Evolutionary conservation across 2,888 invertebrate species (phyloP), one percentile per base, ranked within the genome.

Genomic region (Orthonychiurus folsomi): DNA sequence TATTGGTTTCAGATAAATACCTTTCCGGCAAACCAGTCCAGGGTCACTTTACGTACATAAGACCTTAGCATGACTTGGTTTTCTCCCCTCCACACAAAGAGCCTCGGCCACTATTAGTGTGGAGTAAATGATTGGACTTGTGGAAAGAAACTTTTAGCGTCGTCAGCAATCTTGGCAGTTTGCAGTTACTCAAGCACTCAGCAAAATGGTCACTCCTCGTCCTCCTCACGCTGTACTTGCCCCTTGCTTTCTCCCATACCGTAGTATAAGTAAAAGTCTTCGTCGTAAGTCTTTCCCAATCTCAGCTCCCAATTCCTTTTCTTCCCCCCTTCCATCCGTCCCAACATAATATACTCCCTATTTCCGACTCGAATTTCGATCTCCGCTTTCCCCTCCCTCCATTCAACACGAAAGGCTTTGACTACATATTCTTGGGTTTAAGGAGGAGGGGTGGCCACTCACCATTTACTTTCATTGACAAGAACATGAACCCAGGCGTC

Each of bases 401-500:
- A 5, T 37, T 15, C 15, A 37, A n/a, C n/a, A n/a, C n/a, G n/a
- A n/a, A n/a, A n/a, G n/a, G n/a, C n/a, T n/a, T n/a, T n/a, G n/a
- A n/a, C n/a, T n/a, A n/a, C n/a, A n/a, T n/a, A n/a, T n/a, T n/a
- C n/a, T n/a, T n/a, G n/a, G n/a, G n/a, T n/a, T n/a, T n/a, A n/a
- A n/a, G n/a, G 5, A 37, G 37, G 37, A 37, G 37, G 37, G 55
- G 55, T 55, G 55, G 55, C 24, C 24, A 55, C 55, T 55, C 55
- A 55, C 55, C 55, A 55, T 55, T 55, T 55, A 55, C 55, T 55
- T 55, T 55, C 55, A 55, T 55, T 55, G 55, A 55, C 55, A 55
- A 25, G 55, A 55, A 55, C 55, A 55, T 24, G 55, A 24, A 23
- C 15, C 9, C 24, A 3, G n/a, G n/a, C n/a, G n/a, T n/a, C n/a